phyloP scores from a whole-genome alignment of 1,140 invertebrate species.

The Brachionus calyciflorus region DNA sequence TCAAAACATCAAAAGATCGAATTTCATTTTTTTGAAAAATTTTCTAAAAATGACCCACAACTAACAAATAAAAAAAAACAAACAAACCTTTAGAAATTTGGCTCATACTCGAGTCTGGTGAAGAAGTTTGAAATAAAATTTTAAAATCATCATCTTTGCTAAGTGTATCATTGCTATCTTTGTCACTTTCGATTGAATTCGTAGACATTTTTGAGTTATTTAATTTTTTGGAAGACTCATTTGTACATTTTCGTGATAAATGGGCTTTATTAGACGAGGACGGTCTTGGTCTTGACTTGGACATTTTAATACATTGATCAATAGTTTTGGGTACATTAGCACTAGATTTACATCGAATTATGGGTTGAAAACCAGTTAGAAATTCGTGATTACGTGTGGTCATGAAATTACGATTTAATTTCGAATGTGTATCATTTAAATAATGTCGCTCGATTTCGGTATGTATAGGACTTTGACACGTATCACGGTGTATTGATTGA shows the following conservation, averaged over 20 bases:
- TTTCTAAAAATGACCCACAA: no score
- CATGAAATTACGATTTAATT: not conserved
- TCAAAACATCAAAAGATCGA: no score
- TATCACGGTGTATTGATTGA: not conserved
- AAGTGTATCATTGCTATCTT: not conserved
- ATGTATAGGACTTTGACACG: not conserved
- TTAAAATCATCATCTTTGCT: conserved; percentile 41
- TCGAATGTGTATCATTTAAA: conserved; percentile 3
- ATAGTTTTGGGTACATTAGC: conserved; percentile 6
- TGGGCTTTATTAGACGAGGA: not conserved
- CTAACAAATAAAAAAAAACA: not conserved
- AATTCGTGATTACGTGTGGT: not conserved
- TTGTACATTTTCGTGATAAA: not conserved
- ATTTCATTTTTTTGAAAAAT: no score
- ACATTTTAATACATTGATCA: not conserved
- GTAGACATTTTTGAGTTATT: conserved; percentile 10
- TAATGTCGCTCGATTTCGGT: not conserved
- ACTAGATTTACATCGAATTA: conserved; percentile 8
- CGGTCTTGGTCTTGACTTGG: not conserved
- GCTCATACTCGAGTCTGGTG: not conserved
- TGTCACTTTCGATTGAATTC: conserved; percentile 26
- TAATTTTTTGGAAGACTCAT: not conserved
- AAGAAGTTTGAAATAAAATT: conserved; percentile 3
- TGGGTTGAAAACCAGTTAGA: conserved; percentile 13
- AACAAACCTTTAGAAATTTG: not conserved